phyloP scores from a whole-genome alignment of 64 coral and sea anemone species.

The Astreopora myriophthalma region DNA sequence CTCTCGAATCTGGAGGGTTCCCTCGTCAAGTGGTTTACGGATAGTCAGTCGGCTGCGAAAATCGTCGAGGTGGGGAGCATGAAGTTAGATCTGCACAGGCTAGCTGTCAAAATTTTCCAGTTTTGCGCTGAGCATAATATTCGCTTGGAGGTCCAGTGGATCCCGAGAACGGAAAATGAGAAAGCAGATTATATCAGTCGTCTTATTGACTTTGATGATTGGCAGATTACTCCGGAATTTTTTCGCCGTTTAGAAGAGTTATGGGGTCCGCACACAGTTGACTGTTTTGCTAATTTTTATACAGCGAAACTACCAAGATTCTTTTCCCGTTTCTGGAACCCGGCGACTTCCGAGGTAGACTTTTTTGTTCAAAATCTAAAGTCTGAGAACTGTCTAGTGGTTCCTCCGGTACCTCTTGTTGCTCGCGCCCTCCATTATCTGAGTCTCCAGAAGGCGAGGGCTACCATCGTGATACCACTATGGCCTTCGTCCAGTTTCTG shows the following conservation, averaged over 20 bases:
- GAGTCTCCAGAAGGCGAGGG: too few species aligned
- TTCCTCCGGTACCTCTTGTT: slow-evolving; percentile 25
- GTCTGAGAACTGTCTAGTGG: neutral
- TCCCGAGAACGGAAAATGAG: too few species aligned
- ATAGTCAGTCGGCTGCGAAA: too few species aligned
- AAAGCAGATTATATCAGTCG: neutral
- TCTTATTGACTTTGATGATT: neutral
- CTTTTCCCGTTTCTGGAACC: slow-evolving; percentile 26
- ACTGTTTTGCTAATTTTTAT: slow-evolving; percentile 23
- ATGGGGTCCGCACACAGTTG: neutral
- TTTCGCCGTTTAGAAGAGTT: neutral
- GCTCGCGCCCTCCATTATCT: too few species aligned
- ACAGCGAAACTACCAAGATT: neutral
- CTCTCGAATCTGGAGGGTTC: slow-evolving; percentile 6
- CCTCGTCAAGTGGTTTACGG: too few species aligned
- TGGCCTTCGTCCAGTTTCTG: slow-evolving; percentile 46
- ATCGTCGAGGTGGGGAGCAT: slow-evolving; percentile 51
- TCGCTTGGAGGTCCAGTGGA: too few species aligned
- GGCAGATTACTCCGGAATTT: neutral
- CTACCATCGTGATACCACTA: neutral
- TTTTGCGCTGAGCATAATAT: too few species aligned
- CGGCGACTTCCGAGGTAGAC: neutral
- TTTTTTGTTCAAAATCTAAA: slow-evolving; percentile 36
- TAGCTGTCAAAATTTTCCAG: too few species aligned
- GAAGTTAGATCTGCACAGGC: slow-evolving; percentile 1